Evolutionary conservation across 2,797 vertebrate species (phyloP).

Genomic region (Babyrousa celebensis): DNA sequence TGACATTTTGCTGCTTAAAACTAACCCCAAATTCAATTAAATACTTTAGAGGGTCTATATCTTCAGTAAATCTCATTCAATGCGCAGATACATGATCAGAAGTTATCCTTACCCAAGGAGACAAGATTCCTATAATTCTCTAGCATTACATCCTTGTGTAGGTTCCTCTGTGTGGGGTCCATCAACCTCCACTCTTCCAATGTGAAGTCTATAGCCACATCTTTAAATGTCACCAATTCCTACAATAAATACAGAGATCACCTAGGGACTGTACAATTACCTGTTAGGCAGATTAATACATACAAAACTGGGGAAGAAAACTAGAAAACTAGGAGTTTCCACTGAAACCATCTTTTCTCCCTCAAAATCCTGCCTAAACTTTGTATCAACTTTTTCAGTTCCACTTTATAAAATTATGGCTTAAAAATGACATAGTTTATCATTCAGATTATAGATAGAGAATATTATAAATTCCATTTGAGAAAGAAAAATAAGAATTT

Average conservation of each 20-base stretch:
- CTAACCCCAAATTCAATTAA: slow-evolving; percentile 22
- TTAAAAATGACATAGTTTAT: slow-evolving; percentile 57
- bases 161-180: slow-evolving; percentile 69
- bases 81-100: neutral
- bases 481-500: slow-evolving; percentile 51
- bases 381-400: slow-evolving; percentile 34
- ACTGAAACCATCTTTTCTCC: slow-evolving; percentile 50
- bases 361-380: slow-evolving; percentile 36
- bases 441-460: neutral
- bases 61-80: neutral
- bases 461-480: neutral
- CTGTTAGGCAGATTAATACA: slow-evolving; percentile 46
- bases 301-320: neutral
- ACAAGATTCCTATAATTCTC: slow-evolving; percentile 83
- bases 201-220: slow-evolving; percentile 80
- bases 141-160: slow-evolving; percentile 82
- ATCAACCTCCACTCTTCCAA: slow-evolving; percentile 80
- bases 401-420: neutral
- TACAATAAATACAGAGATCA: slow-evolving; percentile 73
- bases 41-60: neutral
- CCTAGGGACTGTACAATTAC: neutral
- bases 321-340: slow-evolving; percentile 44
- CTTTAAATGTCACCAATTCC: slow-evolving; percentile 82
- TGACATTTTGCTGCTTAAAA: slow-evolving; percentile 31
- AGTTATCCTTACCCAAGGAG: slow-evolving; percentile 75